Evolutionary conservation across 2,797 vertebrate species (phyloP).

Genomic region (Lycodopsis pacificus): DNA sequence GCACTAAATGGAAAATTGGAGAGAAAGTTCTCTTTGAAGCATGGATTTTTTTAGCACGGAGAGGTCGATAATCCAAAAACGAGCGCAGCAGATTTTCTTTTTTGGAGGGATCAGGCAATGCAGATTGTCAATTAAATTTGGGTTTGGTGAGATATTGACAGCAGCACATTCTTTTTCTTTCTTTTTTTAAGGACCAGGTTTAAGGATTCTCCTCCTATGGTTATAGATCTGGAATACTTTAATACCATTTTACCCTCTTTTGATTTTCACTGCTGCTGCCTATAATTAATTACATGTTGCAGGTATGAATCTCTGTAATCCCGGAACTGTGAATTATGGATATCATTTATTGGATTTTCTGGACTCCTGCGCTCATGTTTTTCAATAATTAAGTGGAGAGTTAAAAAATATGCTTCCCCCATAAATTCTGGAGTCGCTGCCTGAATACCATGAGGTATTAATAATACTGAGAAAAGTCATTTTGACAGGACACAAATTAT

Average conservation of each 20-base stretch:
- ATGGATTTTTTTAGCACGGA: slow-evolving; percentile 59
- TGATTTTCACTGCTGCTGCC: slow-evolving; percentile 76
- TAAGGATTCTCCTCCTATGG: slow-evolving; percentile 73
- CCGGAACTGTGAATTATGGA: slow-evolving; percentile 83
- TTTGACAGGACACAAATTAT: slow-evolving; percentile 34
- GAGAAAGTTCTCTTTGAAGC: slow-evolving; percentile 60
- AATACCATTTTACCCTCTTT: slow-evolving; percentile 75
- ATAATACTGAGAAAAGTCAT: slow-evolving; percentile 39
- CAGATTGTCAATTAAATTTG: slow-evolving; percentile 80
- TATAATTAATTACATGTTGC: slow-evolving; percentile 81
- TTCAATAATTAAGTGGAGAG: slow-evolving; percentile 74
- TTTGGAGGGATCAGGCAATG: slow-evolving; percentile 55
- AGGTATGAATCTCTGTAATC: slow-evolving; percentile 82
- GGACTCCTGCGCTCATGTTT: slow-evolving; percentile 67
- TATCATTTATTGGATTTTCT: slow-evolving; percentile 83
- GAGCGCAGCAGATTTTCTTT: slow-evolving; percentile 24
- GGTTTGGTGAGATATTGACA: slow-evolving; percentile 79
- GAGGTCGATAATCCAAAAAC: slow-evolving; percentile 66
- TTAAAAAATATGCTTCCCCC: slow-evolving; percentile 65
- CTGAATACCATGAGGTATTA: slow-evolving; percentile 35
- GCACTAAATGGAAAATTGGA: slow-evolving; percentile 72
- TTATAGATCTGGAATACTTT: slow-evolving; percentile 83
- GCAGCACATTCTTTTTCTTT: slow-evolving; percentile 56
- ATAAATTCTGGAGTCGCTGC: slow-evolving; percentile 56
- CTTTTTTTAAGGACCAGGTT: slow-evolving; percentile 73